Evolutionary conservation across 2,113 vertebrate species (phyloP).

Genomic region (Sylvia atricapilla): DNA sequence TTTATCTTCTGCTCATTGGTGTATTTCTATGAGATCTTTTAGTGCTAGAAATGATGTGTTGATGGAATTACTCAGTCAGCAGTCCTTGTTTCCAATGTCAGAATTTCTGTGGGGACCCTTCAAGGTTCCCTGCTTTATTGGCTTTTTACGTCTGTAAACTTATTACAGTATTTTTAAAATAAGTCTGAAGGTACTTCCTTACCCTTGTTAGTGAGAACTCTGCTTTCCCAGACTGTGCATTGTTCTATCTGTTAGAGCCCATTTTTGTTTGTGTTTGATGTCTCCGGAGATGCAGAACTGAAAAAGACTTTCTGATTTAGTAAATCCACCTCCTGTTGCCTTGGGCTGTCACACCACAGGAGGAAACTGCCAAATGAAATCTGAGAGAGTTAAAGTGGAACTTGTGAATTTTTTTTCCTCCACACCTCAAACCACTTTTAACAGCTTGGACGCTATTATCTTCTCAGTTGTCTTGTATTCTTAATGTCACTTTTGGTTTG

Average conservation of each 20-base stretch:
- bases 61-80: background rate
- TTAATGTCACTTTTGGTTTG: background rate
- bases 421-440: background rate
- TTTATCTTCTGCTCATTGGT: background rate
- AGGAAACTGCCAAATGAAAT: background rate
- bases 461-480: background rate
- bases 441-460: background rate
- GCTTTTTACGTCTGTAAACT: background rate
- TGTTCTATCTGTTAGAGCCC: background rate
- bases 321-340: background rate
- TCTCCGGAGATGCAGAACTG: background rate
- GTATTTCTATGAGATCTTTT: background rate
- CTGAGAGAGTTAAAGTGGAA: background rate
- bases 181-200: background rate
- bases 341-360: background rate
- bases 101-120: background rate
- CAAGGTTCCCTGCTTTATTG: background rate
- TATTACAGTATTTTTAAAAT: background rate
- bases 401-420: background rate
- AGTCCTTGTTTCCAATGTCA: background rate
- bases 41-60: background rate
- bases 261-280: background rate
- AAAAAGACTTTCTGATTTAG: background rate
- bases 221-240: background rate
- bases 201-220: background rate